Evolutionary conservation across 2,888 invertebrate species (phyloP).

Genomic region (Orgyia antiqua): DNA sequence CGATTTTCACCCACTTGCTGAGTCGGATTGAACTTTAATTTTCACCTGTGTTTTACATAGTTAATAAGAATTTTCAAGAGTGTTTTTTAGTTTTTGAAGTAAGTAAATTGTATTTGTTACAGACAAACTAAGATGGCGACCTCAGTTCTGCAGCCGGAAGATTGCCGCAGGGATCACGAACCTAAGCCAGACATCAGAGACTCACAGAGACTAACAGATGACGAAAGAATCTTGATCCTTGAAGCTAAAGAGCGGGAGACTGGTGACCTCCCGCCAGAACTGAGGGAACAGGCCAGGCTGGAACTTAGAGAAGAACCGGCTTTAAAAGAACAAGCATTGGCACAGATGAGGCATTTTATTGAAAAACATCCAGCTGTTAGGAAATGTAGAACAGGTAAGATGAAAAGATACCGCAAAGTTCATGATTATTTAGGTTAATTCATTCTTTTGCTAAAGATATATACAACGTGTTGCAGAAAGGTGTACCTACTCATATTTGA

Average conservation of each 20-base stretch:
- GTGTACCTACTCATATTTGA: too few relatives aligned
- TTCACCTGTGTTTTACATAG: too few relatives aligned
- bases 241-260: slow-evolving; percentile 62
- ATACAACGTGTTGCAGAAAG: too few relatives aligned
- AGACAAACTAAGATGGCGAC: slow-evolving; percentile 59
- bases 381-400: slow-evolving; percentile 85
- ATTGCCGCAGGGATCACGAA: slow-evolving; percentile 55
- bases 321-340: slow-evolving; percentile 84
- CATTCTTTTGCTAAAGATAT: too few relatives aligned
- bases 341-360: slow-evolving; percentile 90
- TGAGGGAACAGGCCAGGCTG: slow-evolving; percentile 80
- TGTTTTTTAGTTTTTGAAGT: too few relatives aligned
- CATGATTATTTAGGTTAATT: neutral
- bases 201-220: slow-evolving; percentile 51
- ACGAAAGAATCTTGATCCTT: slow-evolving; percentile 47
- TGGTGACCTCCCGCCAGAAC: slow-evolving; percentile 72
- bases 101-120: slow-evolving; percentile 8
- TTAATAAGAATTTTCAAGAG: too few relatives aligned
- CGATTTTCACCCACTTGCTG: too few relatives aligned
- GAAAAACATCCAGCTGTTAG: slow-evolving; percentile 89
- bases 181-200: slow-evolving; percentile 48
- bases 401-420: too few relatives aligned
- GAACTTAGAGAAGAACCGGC: slow-evolving; percentile 90
- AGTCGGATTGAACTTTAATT: too few relatives aligned
- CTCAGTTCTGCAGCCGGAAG: slow-evolving; percentile 65